Base-by-base conservation (phyloP, 2,888 invertebrate species). In the Sylvicola cinctus region DNA sequence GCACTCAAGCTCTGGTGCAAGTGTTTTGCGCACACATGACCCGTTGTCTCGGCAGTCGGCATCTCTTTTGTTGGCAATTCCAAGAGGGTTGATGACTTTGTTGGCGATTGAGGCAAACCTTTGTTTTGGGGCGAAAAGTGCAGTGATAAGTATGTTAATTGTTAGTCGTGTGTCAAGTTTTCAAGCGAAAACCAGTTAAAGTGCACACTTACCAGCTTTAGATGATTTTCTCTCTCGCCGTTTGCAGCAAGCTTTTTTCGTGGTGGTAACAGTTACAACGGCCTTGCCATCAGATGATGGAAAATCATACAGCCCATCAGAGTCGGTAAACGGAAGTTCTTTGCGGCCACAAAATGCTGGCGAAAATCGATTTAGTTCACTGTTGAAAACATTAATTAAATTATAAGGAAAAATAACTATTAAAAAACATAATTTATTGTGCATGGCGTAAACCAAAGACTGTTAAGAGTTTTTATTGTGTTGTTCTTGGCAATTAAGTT, bases 231-330 rank as follows among this genome's bases (percentile, higher is more conserved):
- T 62, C 40, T 74, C 67, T 13, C 74, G 66, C 49, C 68, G 66
- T 44, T 70, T 65, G 35, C 70, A 65, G 8, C 67, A 65, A 3
- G 66, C 63, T 50, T 73, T 72, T 46, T 71, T 66, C 11, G 14
- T 26, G 45, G 66, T 66, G 39, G 65, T 57, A 34, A 59, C 64
- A 33, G 52, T 56, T 7, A 59, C 54, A 5, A 58, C 55, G 41
- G 63, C 63, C 44, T 63, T 68, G 41, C 69, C 68, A 50, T 79
- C 79, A 5, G 77, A 75, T 50, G 77, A 78, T 3, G 78, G 76
- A 48, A 76, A 78, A 52, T 81, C 79, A 50, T 79, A 79, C 15
- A 79, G 56, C 3, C 78, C 79, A 50, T 80, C 80, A 1, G 79
- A 79, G 54, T 80, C 80, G 11, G 79, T 78, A 46, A 76, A 74